A percentile compares a stretch with the other conserved stretches of the same genome.
Evolutionary conservation across 2,797 vertebrate species (phyloP).

Genomic region (Coreius guichenoti): DNA sequence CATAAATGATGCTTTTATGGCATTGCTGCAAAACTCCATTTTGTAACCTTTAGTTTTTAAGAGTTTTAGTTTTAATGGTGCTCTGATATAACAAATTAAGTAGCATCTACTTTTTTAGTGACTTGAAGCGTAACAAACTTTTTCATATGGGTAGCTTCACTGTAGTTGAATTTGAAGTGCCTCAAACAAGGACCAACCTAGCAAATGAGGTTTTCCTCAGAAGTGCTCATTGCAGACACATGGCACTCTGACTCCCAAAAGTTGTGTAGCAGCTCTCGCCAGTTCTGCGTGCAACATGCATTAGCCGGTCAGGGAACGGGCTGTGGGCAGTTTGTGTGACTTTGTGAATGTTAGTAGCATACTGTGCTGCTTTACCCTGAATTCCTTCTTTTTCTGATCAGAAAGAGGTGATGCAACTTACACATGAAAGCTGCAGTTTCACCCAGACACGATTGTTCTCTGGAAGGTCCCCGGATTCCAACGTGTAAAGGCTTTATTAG

Average conservation of each 20-base stretch:
- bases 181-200: background rate
- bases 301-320: background rate
- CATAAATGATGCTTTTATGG: background rate
- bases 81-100: background rate
- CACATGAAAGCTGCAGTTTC: slow-evolving; percentile 24
- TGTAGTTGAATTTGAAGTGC: background rate
- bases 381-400: slow-evolving; percentile 33
- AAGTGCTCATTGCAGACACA: background rate
- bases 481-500: slow-evolving; percentile 84
- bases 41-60: background rate
- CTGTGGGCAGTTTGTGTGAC: background rate
- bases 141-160: background rate
- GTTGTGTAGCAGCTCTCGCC: background rate
- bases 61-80: background rate
- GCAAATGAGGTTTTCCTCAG: background rate
- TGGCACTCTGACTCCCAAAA: background rate
- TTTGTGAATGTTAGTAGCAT: background rate
- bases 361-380: slow-evolving; percentile 21
- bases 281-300: background rate
- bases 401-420: slow-evolving; percentile 17
- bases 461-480: slow-evolving; percentile 73
- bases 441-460: slow-evolving; percentile 52
- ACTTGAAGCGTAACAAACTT: background rate
- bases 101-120: background rate
- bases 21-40: background rate